Evolutionary conservation across 2,113 vertebrate genomes (phyloP).

Genomic region (Montifringilla adamsi): DNA sequence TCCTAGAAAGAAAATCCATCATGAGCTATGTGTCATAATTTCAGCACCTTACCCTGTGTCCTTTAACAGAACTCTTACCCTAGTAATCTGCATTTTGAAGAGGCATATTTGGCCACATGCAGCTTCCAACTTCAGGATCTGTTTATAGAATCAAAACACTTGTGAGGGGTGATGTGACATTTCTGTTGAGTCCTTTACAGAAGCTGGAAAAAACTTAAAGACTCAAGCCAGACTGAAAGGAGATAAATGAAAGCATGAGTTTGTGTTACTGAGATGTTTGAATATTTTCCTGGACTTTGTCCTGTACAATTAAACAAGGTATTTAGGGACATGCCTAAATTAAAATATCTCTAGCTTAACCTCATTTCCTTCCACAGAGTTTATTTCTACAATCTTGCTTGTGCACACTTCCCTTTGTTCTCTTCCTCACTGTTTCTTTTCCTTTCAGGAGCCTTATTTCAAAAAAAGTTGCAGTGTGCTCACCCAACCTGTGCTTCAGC

Average conservation of each 20-base stretch:
- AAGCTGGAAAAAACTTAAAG: not conserved
- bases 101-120: not conserved
- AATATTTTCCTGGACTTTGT: constrained; percentile 15
- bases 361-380: constrained; percentile 34
- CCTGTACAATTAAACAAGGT: constrained; percentile 28
- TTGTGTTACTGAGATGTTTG: not conserved
- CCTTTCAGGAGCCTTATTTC: not conserved
- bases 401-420: constrained; percentile 30
- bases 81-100: not conserved
- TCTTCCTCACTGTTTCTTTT: constrained; percentile 6
- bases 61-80: not conserved
- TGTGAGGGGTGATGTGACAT: not conserved
- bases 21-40: not conserved
- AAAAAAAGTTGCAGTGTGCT: not conserved
- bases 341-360: not conserved
- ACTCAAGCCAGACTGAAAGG: not conserved
- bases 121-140: not conserved
- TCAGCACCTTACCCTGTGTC: not conserved
- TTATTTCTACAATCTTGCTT: constrained; percentile 29
- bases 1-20: constrained; percentile 5
- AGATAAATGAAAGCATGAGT: not conserved
- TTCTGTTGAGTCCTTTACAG: not conserved
- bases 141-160: not conserved
- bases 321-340: constrained; percentile 20
- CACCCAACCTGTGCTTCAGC: not conserved